Evolutionary conservation across 2,888 invertebrate species (phyloP).

Genomic region (Papilio elwesi): DNA sequence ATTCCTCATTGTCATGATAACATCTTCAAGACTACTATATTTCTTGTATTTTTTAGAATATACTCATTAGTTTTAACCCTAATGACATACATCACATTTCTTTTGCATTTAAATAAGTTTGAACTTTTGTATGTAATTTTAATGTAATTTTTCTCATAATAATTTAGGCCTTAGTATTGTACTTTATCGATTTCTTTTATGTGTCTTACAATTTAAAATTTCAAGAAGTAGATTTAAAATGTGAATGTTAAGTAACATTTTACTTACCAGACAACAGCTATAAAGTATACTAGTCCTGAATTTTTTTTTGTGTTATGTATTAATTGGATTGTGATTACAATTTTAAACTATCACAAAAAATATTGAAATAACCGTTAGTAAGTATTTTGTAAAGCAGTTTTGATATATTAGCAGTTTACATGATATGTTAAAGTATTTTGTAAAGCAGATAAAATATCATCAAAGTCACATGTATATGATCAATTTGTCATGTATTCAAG

Average conservation of each 20-base stretch:
- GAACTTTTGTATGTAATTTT: conserved; percentile 28
- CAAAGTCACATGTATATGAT: background rate
- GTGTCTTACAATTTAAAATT: conserved; percentile 9
- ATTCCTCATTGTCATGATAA: conserved; percentile 15
- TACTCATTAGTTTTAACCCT: conserved; percentile 36
- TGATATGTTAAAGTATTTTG: too few relatives aligned
- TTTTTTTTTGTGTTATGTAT: background rate
- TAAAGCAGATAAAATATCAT: too few relatives aligned
- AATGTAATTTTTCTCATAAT: conserved; percentile 13
- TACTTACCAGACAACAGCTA: background rate
- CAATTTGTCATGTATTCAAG: too few relatives aligned
- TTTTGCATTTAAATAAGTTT: conserved; percentile 37
- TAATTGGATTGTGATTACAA: background rate
- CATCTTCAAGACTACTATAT: conserved; percentile 30
- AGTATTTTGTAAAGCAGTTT: background rate
- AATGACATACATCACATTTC: conserved; percentile 36
- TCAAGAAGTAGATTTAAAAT: background rate
- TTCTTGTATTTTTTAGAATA: conserved; percentile 14
- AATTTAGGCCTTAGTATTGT: conserved; percentile 25
- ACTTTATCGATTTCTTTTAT: conserved; percentile 16
- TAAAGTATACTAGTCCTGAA: background rate
- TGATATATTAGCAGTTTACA: too few relatives aligned
- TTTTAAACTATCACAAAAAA: background rate
- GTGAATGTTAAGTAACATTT: background rate
- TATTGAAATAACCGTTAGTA: too few relatives aligned